phyloP scores from a whole-genome alignment of 2,888 invertebrate species.

The Spodoptera picta region DNA sequence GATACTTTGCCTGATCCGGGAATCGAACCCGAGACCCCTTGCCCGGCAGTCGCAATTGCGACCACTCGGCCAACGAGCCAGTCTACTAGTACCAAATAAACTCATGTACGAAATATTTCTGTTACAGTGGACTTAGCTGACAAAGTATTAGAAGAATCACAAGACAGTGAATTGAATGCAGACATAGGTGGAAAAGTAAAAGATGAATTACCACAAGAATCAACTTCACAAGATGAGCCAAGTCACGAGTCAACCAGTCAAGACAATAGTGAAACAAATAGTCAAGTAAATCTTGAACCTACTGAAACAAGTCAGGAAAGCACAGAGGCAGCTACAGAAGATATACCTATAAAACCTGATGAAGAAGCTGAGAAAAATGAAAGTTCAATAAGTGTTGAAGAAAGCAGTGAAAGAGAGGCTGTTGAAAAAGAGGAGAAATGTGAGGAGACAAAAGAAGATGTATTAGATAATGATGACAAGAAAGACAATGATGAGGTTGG shows the following conservation, averaged over 20 bases:
- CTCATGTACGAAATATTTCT: not conserved
- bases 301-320: constrained; percentile 24
- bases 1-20: too few relatives aligned
- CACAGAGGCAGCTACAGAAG: constrained; percentile 29
- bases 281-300: constrained; percentile 17
- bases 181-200: constrained; percentile 56
- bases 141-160: constrained; percentile 38
- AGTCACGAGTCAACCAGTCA: constrained; percentile 57
- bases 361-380: constrained; percentile 50
- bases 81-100: not conserved
- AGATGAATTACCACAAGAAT: constrained; percentile 49
- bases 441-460: constrained; percentile 35
- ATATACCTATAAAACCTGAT: constrained; percentile 46
- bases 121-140: constrained; percentile 26
- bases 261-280: constrained; percentile 21
- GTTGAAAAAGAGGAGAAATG: constrained; percentile 55
- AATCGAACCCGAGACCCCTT: too few relatives aligned
- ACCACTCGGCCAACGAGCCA: too few relatives aligned
- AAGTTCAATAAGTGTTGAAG: constrained; percentile 32
- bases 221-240: constrained; percentile 53
- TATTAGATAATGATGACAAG: constrained; percentile 55
- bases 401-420: constrained; percentile 60
- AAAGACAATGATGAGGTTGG: constrained; percentile 72
- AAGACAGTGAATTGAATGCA: constrained; percentile 35
- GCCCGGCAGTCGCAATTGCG: too few relatives aligned